Evolutionary conservation across 2,888 invertebrate genomes (phyloP), one percentile per base, ranked within the genome.

Genomic region (Patella ulyssiponensis): DNA sequence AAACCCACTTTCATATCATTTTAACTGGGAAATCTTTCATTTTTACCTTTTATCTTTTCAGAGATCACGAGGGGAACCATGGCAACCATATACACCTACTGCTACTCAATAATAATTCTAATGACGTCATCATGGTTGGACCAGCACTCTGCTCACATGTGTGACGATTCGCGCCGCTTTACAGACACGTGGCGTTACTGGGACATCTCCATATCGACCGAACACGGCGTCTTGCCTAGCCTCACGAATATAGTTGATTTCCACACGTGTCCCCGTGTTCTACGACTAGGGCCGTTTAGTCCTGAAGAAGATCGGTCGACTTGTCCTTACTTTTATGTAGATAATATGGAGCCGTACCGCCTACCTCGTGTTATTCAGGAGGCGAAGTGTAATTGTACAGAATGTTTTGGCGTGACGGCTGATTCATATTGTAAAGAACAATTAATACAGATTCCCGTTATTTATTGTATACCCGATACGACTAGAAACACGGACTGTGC

Each of bases 351-450:
- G 11, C 11, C 20, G 14, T 5, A 64, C 20, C 64, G 64, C 11
- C 23, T 64, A 64, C 64, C 64, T 11, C 11, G 64, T 23, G 64
- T 64, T 1, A 64, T 64, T 5, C 64, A 64, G 64, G 64, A 64
- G 3, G 64, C 64, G 0, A 64, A 23, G 14, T 64, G 64, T 64
- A 64, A 64, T 14, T 64, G 64, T 64, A 64, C 64, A 23, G 20
- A 23, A 64, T 64, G 64, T 64, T 64, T 64, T 64, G 64, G 64
- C 20, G 23, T 23, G 20, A 4, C 20, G 2, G 64, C 20, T 12
- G 64, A 64, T 64, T 64, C 64, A 3, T 64, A 64, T 23, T 64
- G 64, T 23, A 64, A 23, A 11, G 64, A 64, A 64, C 64, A 64
- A 14, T 23, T 23, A 23, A 15, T 64, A 12, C 20, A 64, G 20